Evolutionary conservation across 2,888 invertebrate genomes (phyloP).

Genomic region (Parnassius glacialis): DNA sequence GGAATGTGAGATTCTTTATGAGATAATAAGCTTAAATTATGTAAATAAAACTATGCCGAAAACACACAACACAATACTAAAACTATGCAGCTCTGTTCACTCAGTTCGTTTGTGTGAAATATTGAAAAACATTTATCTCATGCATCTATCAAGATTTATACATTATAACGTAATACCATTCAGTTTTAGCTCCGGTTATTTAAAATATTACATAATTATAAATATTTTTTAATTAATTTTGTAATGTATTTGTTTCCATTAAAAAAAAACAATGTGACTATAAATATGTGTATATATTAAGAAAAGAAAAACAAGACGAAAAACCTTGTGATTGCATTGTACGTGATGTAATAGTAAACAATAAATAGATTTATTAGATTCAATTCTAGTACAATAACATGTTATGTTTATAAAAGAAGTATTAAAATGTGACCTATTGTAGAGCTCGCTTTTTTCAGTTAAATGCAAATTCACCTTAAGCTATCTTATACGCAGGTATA

Average conservation of each 20-base stretch:
- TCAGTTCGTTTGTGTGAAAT: too few species aligned
- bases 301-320: constrained; percentile 1
- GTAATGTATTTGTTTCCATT: too few species aligned
- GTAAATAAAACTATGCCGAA: constrained; percentile 31
- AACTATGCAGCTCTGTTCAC: constrained; percentile 7
- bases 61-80: constrained; percentile 12
- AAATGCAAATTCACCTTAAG: constrained; percentile 23
- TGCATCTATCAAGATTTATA: too few species aligned
- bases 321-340: constrained; percentile 16
- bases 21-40: constrained; percentile 49
- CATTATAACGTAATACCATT: too few species aligned
- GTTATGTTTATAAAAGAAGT: neutral
- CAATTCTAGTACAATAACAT: neutral
- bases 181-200: too few species aligned
- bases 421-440: constrained; percentile 10
- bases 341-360: constrained; percentile 12
- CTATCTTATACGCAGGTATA: constrained; percentile 9
- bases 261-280: neutral
- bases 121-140: too few species aligned
- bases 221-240: too few species aligned
- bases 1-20: constrained; percentile 76
- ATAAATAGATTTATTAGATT: neutral
- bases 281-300: neutral
- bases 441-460: constrained; percentile 12
- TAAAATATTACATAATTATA: too few species aligned